phyloP scores from a whole-genome alignment of 2,888 invertebrate species.

The Cheilosia soror region DNA sequence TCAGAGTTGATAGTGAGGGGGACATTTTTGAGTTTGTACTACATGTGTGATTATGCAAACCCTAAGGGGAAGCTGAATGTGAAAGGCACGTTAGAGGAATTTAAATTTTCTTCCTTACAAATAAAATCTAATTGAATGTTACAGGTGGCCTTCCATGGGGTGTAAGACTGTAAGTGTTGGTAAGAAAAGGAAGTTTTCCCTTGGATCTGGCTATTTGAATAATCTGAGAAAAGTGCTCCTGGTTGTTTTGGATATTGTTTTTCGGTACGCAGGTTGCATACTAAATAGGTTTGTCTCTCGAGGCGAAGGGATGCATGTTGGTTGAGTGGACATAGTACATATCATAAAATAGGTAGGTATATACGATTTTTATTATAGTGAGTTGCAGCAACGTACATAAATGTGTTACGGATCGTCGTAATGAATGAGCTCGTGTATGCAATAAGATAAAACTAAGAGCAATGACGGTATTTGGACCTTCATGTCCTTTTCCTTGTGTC shows the following conservation, averaged over 20 bases:
- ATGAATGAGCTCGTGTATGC: too few relatives aligned
- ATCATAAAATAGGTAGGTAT: background rate
- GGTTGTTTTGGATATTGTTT: conserved; percentile 51
- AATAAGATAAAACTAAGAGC: too few relatives aligned
- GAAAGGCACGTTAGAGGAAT: conserved; percentile 67
- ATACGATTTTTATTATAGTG: background rate
- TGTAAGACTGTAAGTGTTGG: conserved; percentile 49
- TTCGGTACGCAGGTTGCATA: background rate
- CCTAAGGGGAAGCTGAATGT: conserved; percentile 41
- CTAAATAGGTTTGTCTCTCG: background rate
- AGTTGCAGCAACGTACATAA: too few relatives aligned
- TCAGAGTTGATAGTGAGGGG: background rate
- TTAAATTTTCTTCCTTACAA: conserved; percentile 60
- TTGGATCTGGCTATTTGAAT: conserved; percentile 56
- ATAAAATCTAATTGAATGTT: conserved; percentile 73
- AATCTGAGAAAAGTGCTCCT: conserved; percentile 49
- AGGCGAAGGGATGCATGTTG: background rate
- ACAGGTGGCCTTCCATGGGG: conserved; percentile 65
- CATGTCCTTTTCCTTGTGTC: too few relatives aligned
- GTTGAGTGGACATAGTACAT: conserved; percentile 1
- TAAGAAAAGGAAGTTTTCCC: conserved; percentile 54
- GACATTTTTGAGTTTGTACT: conserved; percentile 14
- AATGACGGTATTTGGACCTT: too few relatives aligned
- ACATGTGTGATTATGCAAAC: conserved; percentile 49
- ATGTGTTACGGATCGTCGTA: too few relatives aligned